Conservation (phyloP, 1,140 invertebrate species). For the Nasonia longicornis region DNA sequence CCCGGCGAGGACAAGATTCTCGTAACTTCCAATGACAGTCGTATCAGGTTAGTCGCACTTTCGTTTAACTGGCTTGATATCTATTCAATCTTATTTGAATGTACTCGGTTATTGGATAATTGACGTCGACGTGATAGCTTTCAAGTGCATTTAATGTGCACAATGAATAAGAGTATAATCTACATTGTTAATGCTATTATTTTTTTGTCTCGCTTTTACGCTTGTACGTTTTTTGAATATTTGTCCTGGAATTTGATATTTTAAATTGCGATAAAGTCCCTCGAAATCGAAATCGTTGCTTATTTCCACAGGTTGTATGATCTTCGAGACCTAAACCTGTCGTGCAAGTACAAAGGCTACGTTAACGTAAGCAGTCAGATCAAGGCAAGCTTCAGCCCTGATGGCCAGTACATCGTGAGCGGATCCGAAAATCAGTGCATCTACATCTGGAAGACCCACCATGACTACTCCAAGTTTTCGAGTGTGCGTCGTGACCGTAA, state of each 20-base stretch:
- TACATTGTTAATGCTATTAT: background rate
- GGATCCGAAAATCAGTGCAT: constrained; percentile 98
- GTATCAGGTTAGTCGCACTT: constrained; percentile 76
- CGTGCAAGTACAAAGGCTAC: constrained; percentile 97
- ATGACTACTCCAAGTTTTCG: constrained; percentile 95
- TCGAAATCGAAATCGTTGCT: background rate
- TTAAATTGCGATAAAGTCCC: too few species aligned
- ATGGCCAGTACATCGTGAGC: constrained; percentile 96
- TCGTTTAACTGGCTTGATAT: background rate
- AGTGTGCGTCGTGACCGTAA: constrained; percentile 95
- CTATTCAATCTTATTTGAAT: background rate
- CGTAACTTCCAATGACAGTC: constrained; percentile 97
- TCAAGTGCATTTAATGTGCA: background rate
- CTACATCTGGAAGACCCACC: constrained; percentile 97
- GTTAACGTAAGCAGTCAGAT: constrained; percentile 97
- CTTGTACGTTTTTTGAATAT: background rate
- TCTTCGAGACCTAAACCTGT: constrained; percentile 93
- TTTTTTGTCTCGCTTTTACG: background rate
- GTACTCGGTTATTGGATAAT: background rate
- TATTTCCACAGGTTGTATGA: constrained; percentile 80
- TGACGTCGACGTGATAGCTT: background rate
- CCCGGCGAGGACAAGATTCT: constrained; percentile 96
- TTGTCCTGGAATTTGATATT: too few species aligned
- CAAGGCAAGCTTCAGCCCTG: constrained; percentile 95
- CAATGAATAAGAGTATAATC: background rate